These are phyloP conservation scores for Aplysina aerophoba DNA, from an alignment of 37 sponge, comb jelly and placozoan species.

Conservation along the genomic window DNA sequence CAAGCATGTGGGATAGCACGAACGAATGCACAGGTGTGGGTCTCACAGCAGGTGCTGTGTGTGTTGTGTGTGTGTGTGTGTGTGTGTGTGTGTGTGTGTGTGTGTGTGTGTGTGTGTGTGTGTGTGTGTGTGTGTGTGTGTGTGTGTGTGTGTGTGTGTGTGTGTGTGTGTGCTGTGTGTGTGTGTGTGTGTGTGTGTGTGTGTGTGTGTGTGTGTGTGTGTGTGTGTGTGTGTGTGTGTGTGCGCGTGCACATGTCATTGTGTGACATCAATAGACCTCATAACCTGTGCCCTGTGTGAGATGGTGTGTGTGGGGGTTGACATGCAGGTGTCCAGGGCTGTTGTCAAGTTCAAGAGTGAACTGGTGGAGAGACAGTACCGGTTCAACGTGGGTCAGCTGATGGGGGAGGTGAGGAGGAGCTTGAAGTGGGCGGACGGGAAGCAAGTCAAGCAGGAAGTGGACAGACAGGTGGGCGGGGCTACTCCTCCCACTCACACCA, in stretches of 20 bases:
- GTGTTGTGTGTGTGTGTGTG: slow-evolving; percentile 1
- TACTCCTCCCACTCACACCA: neutral
- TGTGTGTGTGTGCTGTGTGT: no score
- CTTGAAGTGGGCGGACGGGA: slow-evolving; percentile 98
- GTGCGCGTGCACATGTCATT: neutral
- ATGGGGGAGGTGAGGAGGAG: slow-evolving; percentile 70
- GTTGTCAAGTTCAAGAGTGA: slow-evolving; percentile 55
- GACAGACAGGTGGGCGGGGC: slow-evolving; percentile 24
- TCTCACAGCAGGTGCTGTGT: neutral
- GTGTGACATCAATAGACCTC: neutral
- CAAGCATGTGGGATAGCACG: no score
- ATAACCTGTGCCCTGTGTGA: no score
- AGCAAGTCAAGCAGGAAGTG: slow-evolving; percentile 80
- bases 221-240: neutral
- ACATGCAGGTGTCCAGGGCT: slow-evolving; percentile 51
- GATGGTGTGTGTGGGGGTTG: no score
- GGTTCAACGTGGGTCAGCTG: slow-evolving; percentile 70
- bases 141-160: no score
- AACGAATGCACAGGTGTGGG: no score
- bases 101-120: neutral
- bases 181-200: no score
- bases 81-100: slow-evolving; percentile 21
- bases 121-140: no score
- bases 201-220: neutral
- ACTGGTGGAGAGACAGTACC: slow-evolving; percentile 69